These are phyloP conservation scores for Suillia variegata DNA, from an alignment of 2,888 invertebrate species.

Conservation along the genomic window DNA sequence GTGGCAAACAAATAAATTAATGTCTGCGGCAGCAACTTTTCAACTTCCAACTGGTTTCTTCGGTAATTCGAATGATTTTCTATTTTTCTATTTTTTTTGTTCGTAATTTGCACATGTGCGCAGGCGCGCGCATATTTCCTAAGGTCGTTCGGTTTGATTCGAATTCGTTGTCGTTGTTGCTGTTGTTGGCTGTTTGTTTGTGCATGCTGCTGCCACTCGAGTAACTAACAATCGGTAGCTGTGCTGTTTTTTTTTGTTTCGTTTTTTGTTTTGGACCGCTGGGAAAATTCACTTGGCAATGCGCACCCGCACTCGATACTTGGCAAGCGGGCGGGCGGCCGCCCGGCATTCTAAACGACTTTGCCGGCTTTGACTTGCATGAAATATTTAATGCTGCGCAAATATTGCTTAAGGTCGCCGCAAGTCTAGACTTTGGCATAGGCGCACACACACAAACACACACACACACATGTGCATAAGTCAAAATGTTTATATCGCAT, in stretches of 20 bases:
- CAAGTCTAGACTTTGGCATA: not conserved
- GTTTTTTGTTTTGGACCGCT: too few relatives aligned
- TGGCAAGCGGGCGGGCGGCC: too few relatives aligned
- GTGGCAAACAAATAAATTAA: constrained; percentile 13
- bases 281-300: constrained; percentile 4
- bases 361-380: too few relatives aligned
- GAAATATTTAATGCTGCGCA: too few relatives aligned
- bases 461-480: constrained; percentile 1
- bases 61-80: not conserved
- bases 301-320: too few relatives aligned
- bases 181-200: too few relatives aligned
- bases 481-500: constrained; percentile 1
- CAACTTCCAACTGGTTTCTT: constrained; percentile 9
- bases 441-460: too few relatives aligned
- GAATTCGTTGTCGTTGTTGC: too few relatives aligned
- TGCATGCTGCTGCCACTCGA: not conserved
- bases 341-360: not conserved
- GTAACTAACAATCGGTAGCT: not conserved
- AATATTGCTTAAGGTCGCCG: not conserved
- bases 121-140: constrained; percentile 51
- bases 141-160: constrained; percentile 49
- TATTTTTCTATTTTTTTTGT: too few relatives aligned
- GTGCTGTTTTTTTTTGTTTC: too few relatives aligned
- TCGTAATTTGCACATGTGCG: not conserved
- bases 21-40: constrained; percentile 14